phyloP scores from a whole-genome alignment of 1,140 invertebrate genomes.

The Drosophila funebris region DNA sequence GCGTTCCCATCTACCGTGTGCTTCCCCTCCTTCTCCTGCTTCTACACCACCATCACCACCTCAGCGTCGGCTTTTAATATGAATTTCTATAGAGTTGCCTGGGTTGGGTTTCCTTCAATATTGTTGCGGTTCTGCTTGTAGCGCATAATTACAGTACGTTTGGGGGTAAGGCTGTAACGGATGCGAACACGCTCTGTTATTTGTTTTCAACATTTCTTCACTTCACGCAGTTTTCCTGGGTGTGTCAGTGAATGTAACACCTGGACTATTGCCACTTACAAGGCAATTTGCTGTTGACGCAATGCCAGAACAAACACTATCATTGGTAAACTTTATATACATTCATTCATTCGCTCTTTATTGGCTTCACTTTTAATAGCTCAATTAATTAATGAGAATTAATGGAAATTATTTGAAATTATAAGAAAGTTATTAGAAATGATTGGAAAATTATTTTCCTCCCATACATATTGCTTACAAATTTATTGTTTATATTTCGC shows the following conservation, averaged over 20 bases:
- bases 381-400: constrained; percentile 1
- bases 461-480: not conserved
- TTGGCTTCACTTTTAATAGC: constrained; percentile 22
- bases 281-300: constrained; percentile 28
- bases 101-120: constrained; percentile 1
- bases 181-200: not conserved
- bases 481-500: constrained; percentile 14
- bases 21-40: not conserved
- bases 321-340: not conserved
- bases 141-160: constrained; percentile 29
- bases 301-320: constrained; percentile 2
- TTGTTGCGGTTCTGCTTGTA: not conserved
- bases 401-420: not conserved
- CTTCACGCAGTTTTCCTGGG: constrained; percentile 13
- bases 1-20: not conserved
- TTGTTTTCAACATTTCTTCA: not conserved
- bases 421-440: no score
- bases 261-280: not conserved
- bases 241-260: not conserved
- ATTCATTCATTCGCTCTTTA: constrained; percentile 2
- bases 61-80: not conserved
- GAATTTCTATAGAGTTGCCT: not conserved
- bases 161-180: not conserved
- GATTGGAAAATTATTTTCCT: not conserved
- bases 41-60: no score